These are phyloP conservation scores for Scaptomyza flava DNA, from an alignment of 2,888 invertebrate species.

Conservation along the genomic window DNA sequence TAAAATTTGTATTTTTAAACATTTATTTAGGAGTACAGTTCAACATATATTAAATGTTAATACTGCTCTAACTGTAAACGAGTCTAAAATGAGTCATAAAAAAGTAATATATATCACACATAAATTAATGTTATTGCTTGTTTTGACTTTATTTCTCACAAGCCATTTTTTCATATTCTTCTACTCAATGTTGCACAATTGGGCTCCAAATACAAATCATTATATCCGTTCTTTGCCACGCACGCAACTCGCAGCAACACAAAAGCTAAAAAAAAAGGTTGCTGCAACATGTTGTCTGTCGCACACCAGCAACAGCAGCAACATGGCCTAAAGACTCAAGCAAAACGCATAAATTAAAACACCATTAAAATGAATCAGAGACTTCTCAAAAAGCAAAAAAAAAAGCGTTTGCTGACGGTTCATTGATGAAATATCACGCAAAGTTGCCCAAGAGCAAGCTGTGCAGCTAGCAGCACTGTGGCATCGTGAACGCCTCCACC, in stretches of 20 bases:
- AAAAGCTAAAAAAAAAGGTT: constrained; percentile 29
- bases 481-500: constrained; percentile 22
- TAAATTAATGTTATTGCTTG: not conserved
- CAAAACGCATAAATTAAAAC: constrained; percentile 72
- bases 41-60: too few species aligned
- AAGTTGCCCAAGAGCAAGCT: constrained; percentile 64
- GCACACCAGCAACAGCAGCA: constrained; percentile 16
- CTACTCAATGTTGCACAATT: constrained; percentile 33
- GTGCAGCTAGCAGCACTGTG: constrained; percentile 11
- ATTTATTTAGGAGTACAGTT: too few species aligned
- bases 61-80: too few species aligned
- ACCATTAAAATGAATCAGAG: constrained; percentile 53
- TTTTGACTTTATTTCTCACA: constrained; percentile 1
- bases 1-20: too few species aligned
- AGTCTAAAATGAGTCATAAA: too few species aligned
- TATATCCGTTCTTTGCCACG: constrained; percentile 51
- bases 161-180: constrained; percentile 6
- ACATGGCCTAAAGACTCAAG: constrained; percentile 12
- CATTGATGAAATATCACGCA: constrained; percentile 65
- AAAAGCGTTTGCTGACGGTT: constrained; percentile 22
- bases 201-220: constrained; percentile 24
- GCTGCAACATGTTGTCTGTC: constrained; percentile 48
- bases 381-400: constrained; percentile 10
- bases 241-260: constrained; percentile 37
- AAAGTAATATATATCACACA: not conserved